Base-by-base conservation (phyloP, 1,140 invertebrate genomes). In the Drosophila gunungcola region DNA sequence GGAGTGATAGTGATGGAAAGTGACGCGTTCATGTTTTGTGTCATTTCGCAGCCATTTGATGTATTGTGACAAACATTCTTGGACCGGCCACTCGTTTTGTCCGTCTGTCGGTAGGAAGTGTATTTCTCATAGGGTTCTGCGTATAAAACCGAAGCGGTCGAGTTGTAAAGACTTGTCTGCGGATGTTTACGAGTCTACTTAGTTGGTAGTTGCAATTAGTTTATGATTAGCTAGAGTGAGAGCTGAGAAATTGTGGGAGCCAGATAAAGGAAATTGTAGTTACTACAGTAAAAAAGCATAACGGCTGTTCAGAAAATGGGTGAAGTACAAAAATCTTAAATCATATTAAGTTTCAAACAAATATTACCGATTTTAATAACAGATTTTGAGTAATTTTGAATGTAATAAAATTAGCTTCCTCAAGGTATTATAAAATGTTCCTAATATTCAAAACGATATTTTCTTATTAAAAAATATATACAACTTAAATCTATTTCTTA, bases 1-100 rank as follows among this genome's bases (percentile, higher is more conserved):
- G 90, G 90, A 88, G 85, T 91, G 90, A 91, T 91, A 88, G 85
- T 91, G 90, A 91, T 91, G 90, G 90, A 91, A 91, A 91, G 90
- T 91, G 90, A 91, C 90, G 79, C 90, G 90, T 88, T 90, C 85
- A 91, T 90, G 90, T 91, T 91, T 91, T 91, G 90, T 90, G 90
- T 91, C 90, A 91, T 91, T 91, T 83, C 78, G 77, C 74, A 53
- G 72, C 80, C 64, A 75, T 80, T 90, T 91, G 90, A 91, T 90
- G 82, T 91, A 91, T 91, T 91, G 90, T 91, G 90, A 91, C 90
- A 91, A 91, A 91, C 89, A 80, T 91, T 90, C 88, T 84, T 86
- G 57, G 49, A 36, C 39, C 73, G 56, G 78, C 62, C 58, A 34
- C 43, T 69, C 16, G 63, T 34, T 49, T 46, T 34, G 10, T 13